Conservation (phyloP, 2,888 invertebrate species). For the Ophion costatus region DNA sequence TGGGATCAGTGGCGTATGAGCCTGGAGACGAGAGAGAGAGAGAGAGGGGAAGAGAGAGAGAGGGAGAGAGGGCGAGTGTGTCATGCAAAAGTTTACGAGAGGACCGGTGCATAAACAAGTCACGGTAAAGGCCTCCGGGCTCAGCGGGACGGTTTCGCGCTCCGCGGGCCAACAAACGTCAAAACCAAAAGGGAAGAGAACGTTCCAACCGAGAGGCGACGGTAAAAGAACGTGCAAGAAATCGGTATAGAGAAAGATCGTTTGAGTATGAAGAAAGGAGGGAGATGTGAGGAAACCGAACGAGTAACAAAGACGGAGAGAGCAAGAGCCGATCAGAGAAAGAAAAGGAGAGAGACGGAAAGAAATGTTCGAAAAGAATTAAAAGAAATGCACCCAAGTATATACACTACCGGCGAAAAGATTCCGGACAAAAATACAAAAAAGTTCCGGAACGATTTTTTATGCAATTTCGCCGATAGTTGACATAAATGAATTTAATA, state of each 20-base stretch:
- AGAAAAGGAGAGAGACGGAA: slow-evolving; percentile 22
- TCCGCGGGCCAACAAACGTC: slow-evolving; percentile 64
- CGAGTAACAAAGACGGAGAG: slow-evolving; percentile 26
- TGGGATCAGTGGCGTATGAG: background rate
- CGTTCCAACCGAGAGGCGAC: slow-evolving; percentile 13
- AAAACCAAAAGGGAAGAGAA: slow-evolving; percentile 49
- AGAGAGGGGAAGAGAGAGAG: slow-evolving; percentile 18
- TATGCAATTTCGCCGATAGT: too few relatives aligned
- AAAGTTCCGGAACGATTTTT: too few relatives aligned
- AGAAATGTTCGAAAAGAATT: background rate
- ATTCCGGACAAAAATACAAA: too few relatives aligned
- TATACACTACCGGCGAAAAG: background rate
- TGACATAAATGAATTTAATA: too few relatives aligned
- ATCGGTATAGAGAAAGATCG: slow-evolving; percentile 17
- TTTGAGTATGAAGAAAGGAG: slow-evolving; percentile 18
- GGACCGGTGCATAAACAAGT: slow-evolving; percentile 77
- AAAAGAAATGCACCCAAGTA: background rate
- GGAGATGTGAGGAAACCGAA: slow-evolving; percentile 43
- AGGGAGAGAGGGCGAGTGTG: slow-evolving; percentile 60
- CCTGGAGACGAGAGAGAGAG: slow-evolving; percentile 8
- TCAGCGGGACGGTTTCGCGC: slow-evolving; percentile 62
- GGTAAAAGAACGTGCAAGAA: slow-evolving; percentile 27
- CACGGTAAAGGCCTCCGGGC: slow-evolving; percentile 71
- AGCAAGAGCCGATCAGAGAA: background rate
- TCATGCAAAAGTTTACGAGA: slow-evolving; percentile 74